phyloP scores from a whole-genome alignment of 2,113 vertebrate species.

The Carassius gibelio region DNA sequence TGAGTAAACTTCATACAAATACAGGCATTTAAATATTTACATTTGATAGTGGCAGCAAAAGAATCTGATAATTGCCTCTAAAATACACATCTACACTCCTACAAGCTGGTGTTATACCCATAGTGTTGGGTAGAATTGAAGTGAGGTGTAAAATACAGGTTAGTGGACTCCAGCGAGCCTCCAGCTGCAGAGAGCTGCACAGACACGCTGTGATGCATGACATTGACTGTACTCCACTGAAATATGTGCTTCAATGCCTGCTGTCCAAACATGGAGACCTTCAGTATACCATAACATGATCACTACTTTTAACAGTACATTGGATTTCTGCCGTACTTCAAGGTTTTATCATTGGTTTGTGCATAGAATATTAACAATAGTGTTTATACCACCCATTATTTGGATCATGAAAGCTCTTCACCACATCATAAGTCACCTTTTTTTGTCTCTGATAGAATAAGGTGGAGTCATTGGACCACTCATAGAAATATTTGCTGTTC shows the following conservation, averaged over 20 bases:
- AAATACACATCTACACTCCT: neutral
- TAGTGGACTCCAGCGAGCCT: conserved; percentile 25
- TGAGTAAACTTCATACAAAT: neutral
- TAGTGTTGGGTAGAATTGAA: conserved; percentile 21
- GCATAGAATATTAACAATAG: neutral
- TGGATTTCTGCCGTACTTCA: neutral
- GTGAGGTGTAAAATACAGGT: conserved; percentile 11
- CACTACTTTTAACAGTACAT: neutral
- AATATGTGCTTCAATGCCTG: conserved; percentile 3
- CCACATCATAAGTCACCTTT: conserved; percentile 53
- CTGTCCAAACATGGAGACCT: conserved; percentile 6
- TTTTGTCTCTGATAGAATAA: neutral
- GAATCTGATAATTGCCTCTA: neutral
- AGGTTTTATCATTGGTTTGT: neutral
- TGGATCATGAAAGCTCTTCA: conserved; percentile 61
- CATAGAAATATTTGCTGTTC: neutral
- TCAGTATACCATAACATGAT: neutral
- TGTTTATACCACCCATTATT: conserved; percentile 57
- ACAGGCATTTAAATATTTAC: neutral
- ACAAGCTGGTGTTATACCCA: conserved; percentile 5
- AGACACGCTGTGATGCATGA: conserved; percentile 38
- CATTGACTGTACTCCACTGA: neutral
- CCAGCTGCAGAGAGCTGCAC: conserved; percentile 38
- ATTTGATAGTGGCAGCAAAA: neutral
- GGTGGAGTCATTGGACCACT: neutral